Evolutionary conservation across 1,140 invertebrate genomes (phyloP), one percentile per base, ranked within the genome.

Genomic region (Lerema accius): DNA sequence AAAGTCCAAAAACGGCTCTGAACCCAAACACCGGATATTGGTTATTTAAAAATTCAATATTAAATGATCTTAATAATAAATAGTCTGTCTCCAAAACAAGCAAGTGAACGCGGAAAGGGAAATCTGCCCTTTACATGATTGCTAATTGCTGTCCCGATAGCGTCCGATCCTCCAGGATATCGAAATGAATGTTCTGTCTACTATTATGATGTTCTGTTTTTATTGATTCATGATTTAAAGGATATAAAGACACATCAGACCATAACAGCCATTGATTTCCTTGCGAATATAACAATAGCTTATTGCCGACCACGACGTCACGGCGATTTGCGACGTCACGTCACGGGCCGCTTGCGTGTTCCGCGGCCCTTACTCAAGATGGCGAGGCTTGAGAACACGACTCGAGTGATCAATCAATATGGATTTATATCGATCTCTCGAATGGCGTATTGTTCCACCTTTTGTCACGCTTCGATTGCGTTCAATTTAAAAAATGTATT

Each of bases 391-490:
- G 37, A 49, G 19, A 49, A 26, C 19, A 11, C 19, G 46, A 26
- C 4, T 32, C 11, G 28, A 49, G 19, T 15, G 23, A 32, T 32
- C 46, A 9, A 49, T 49, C 35, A 37, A 37, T 37, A 37, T 11
- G 35, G n/a, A 37, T 37, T 37, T 23, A 46, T 19, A 26, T 56
- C 15, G 39, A 56, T 56, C 19, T 28, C 23, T 56, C 40, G 37
- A 28, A 0, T 51, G n/a, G 13, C 16, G 9, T 26, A 42, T 56
- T 39, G 35, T 56, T 56, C 13, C 5, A 42, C 39, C 23, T 56
- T 56, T 56, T 56, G 19, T 56, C 0, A 23, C 23, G 15, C 13
- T 7, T 17, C 13, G 2, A 11, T 56, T 43, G 39, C 11, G 19
- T 11, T 46, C 17, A 11, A 19, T 46, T 46, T 23, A 46, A 19